Evolutionary conservation across 2,113 vertebrate species (phyloP).

Genomic region (Coracopsis vasa): DNA sequence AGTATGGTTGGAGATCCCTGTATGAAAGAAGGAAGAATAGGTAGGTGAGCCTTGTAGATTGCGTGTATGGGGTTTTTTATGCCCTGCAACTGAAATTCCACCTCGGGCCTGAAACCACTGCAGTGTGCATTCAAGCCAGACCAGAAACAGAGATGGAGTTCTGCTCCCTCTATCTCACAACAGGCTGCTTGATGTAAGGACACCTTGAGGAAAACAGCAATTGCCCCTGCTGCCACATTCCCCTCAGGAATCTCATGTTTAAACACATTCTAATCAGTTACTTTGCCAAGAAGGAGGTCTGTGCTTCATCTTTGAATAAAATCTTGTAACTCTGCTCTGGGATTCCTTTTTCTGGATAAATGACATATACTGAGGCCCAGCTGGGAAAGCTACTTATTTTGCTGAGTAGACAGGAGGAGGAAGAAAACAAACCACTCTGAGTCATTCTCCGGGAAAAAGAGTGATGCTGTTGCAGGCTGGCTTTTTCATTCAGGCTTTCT

Average conservation of each 20-base stretch:
- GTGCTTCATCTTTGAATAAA: neutral
- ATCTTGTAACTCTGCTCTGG: neutral
- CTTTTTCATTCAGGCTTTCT: neutral
- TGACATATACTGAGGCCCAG: neutral
- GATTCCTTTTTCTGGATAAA: neutral
- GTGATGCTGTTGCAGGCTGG: neutral
- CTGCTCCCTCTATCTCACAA: neutral
- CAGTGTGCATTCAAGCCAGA: neutral
- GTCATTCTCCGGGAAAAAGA: neutral
- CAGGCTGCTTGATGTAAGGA: neutral
- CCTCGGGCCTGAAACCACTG: neutral
- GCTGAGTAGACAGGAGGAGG: neutral
- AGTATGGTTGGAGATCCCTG: neutral
- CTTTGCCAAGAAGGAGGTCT: neutral
- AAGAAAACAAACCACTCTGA: neutral
- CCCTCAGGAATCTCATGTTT: neutral
- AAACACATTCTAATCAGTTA: neutral
- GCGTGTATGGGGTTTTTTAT: neutral
- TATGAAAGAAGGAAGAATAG: accelerated
- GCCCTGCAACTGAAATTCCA: neutral
- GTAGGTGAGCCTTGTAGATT: neutral
- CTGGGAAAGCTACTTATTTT: neutral
- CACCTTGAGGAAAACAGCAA: neutral
- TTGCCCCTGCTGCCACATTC: neutral
- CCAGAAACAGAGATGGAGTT: neutral